Base-by-base conservation (phyloP, 2,888 invertebrate species). In the Pheosia tremula region DNA sequence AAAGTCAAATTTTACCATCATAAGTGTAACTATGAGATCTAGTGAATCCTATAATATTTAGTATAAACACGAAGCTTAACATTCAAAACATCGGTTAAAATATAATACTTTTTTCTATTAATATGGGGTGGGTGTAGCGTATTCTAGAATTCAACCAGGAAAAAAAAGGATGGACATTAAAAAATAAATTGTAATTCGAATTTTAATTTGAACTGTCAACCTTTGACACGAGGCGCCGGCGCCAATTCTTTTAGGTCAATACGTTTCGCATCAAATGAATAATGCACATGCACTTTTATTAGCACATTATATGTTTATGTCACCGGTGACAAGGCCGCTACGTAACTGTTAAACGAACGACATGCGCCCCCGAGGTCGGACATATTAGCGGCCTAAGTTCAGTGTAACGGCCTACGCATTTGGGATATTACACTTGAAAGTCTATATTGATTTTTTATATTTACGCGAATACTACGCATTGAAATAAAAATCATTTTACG, bases 271-370 rank as follows among this genome's bases (percentile, higher is more conserved):
- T 43, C 47, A 59, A 56, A 43, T 41, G 10, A 36, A 36, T 10
- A 45, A 60, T 67, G 61, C 59, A 60, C 57, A 57, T 59, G 60
- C 58, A 63, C 50, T 67, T 67, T 66, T 69, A 67, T 71, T 60
- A 59, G 63, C 57, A 37, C 38, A 58, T 67, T 57, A 61, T 57
- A 61, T 66, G 61, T 74, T 67, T 62, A 63, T 73, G 73, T 71
- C 64, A 71, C 71, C 62, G 57, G 61, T 58, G 62, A 57, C 75
- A 75, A 75, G 75, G 75, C 68, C 64, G 5, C 58, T 8, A 41
- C 56, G 38, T 64, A 68, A 67, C 68, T 61, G 64, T 64, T 75
- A 64, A 63, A 61, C 58, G 55, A 69, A 63, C 68, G 64, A 60
- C 66, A 65, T 66, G 63, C 55, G 38, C 45, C 47, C 60, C 7